A percentile compares a stretch with the other conserved stretches of the same genome.
phyloP scores from a whole-genome alignment of 2,797 vertebrate species.

The Selene dorsalis region DNA sequence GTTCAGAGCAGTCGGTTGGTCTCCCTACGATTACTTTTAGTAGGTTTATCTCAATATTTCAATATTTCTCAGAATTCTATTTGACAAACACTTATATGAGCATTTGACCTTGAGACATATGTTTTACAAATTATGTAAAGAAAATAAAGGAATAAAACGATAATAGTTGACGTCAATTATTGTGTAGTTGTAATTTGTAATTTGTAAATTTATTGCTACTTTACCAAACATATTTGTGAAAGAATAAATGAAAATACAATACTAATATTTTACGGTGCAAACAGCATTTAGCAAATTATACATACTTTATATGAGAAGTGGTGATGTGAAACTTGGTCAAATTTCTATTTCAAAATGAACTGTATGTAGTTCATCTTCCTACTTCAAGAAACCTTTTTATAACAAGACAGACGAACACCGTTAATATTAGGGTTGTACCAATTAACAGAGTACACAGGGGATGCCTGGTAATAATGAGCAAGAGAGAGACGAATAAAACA shows the following conservation, averaged over 20 bases:
- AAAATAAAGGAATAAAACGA: too few relatives aligned
- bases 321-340: conserved; percentile 7
- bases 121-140: too few relatives aligned
- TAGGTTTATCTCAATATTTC: too few relatives aligned
- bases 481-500: conserved; percentile 58
- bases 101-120: too few relatives aligned
- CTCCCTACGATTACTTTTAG: too few relatives aligned
- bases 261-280: neutral
- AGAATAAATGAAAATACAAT: neutral
- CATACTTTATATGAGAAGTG: neutral
- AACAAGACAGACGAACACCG: conserved; percentile 59
- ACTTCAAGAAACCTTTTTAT: conserved; percentile 62
- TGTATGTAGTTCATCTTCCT: conserved; percentile 69
- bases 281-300: neutral
- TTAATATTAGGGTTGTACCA: conserved; percentile 79
- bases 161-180: too few relatives aligned
- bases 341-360: conserved; percentile 49
- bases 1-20: too few relatives aligned
- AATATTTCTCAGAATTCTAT: too few relatives aligned
- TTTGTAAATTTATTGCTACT: neutral
- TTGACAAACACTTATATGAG: too few relatives aligned
- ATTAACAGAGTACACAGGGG: conserved; percentile 77
- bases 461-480: conserved; percentile 71
- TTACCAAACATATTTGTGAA: neutral
- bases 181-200: too few relatives aligned